These are phyloP conservation scores for Lamprotornis superbus DNA, from an alignment of 2,113 vertebrate species.

Conservation along the genomic window DNA sequence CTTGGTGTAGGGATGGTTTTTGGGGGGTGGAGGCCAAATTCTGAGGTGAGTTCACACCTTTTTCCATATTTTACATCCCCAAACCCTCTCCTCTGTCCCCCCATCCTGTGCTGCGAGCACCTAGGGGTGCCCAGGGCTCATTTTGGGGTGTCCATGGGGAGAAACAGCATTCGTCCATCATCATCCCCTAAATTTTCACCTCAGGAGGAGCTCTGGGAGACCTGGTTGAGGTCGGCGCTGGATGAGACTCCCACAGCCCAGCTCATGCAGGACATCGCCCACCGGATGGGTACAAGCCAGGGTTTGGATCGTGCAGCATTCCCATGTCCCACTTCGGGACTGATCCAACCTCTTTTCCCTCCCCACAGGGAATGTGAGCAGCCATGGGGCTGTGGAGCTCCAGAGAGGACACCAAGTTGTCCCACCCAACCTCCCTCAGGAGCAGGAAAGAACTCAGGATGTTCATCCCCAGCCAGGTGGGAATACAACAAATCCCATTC, in stretches of 20 bases:
- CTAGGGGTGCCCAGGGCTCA: accelerated
- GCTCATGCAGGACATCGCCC: conserved; percentile 72
- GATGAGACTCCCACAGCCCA: conserved; percentile 77
- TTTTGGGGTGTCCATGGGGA: background rate
- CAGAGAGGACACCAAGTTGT: conserved; percentile 63
- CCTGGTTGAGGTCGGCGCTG: conserved; percentile 50
- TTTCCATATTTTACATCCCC: background rate
- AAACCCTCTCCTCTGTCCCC: background rate
- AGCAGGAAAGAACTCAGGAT: conserved; percentile 64
- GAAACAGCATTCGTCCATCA: background rate
- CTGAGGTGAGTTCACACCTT: accelerated
- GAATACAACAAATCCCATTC: accelerated
- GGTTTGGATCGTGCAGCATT: accelerated
- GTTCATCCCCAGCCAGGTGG: conserved; percentile 70
- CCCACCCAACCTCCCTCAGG: conserved; percentile 59
- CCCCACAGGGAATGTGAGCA: conserved; percentile 74
- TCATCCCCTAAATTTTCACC: background rate
- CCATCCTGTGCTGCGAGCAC: background rate
- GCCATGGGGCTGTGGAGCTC: conserved; percentile 52
- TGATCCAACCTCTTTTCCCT: background rate
- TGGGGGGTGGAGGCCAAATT: background rate
- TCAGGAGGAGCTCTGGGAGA: conserved; percentile 71
- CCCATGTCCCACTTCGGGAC: background rate
- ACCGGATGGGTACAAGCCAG: accelerated
- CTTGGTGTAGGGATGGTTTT: background rate